These are phyloP conservation scores for Dolichomitus sp. DNA, from an alignment of 2,888 invertebrate species.

Conservation along the genomic window DNA sequence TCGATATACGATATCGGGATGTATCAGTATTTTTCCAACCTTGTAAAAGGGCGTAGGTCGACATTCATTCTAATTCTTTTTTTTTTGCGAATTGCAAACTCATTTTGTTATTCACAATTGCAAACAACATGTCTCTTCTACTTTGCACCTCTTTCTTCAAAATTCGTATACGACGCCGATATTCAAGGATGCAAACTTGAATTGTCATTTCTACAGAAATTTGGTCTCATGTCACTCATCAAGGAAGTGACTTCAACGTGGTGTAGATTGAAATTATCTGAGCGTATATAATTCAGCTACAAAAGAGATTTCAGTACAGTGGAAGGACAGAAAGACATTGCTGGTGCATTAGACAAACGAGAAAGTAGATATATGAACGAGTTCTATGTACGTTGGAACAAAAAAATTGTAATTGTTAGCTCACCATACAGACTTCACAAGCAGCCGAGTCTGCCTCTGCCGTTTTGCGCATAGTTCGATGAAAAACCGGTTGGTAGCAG, in stretches of 20 bases:
- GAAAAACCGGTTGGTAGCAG: conserved; percentile 4
- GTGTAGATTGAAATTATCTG: neutral
- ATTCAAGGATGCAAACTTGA: too few relatives aligned
- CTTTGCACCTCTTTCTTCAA: too few relatives aligned
- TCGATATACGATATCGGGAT: too few relatives aligned
- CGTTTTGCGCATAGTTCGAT: neutral
- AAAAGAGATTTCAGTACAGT: neutral
- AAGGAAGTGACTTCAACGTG: neutral
- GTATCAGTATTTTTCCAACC: too few relatives aligned
- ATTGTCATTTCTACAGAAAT: too few relatives aligned
- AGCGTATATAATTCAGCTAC: neutral
- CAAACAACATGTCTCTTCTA: too few relatives aligned
- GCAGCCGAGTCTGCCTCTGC: neutral
- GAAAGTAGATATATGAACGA: neutral
- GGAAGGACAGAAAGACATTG: neutral
- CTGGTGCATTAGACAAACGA: neutral
- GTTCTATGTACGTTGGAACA: neutral
- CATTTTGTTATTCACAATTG: too few relatives aligned
- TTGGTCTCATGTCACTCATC: neutral
- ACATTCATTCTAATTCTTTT: too few relatives aligned
- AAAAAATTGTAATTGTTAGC: conserved; percentile 4
- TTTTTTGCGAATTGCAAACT: too few relatives aligned
- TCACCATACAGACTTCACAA: neutral
- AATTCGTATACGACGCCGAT: too few relatives aligned
- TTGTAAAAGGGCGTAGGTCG: too few relatives aligned